These are phyloP conservation scores for Squalus acanthias DNA, from an alignment of 2,797 vertebrate genomes.

Conservation along the genomic window DNA sequence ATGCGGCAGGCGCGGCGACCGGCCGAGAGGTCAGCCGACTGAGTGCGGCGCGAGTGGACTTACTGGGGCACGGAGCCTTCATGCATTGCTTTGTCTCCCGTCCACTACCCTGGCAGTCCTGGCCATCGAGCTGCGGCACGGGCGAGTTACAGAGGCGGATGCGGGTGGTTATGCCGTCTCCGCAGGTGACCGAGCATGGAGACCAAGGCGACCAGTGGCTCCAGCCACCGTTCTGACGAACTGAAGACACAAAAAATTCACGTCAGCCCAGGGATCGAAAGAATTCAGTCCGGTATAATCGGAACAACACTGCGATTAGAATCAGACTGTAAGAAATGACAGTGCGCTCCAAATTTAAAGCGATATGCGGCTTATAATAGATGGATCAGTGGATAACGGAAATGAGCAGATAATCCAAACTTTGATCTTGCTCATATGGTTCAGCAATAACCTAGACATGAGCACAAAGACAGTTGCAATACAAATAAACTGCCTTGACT, in stretches of 20 bases:
- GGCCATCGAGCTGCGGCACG: conserved; percentile 85
- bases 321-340: neutral
- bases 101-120: conserved; percentile 78
- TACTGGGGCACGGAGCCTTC: conserved; percentile 80
- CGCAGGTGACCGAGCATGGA: conserved; percentile 87
- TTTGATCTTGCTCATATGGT: neutral
- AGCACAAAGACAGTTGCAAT: too few species aligned
- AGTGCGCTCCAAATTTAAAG: neutral
- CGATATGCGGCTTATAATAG: neutral
- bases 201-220: conserved; percentile 98
- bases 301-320: too few species aligned
- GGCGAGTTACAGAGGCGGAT: conserved; percentile 95
- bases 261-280: neutral
- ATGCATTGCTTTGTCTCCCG: conserved; percentile 85
- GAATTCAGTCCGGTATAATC: neutral
- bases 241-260: conserved; percentile 50
- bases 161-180: conserved; percentile 86
- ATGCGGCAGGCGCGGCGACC: neutral
- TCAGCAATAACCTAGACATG: too few species aligned
- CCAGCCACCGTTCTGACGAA: conserved; percentile 93
- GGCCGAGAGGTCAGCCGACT: neutral
- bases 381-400: neutral
- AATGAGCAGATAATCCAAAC: neutral
- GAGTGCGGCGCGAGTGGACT: conserved; percentile 43
- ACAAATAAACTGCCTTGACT: too few species aligned